Evolutionary conservation across 2,797 vertebrate species (phyloP).

Genomic region (Macroramphosus scolopax): DNA sequence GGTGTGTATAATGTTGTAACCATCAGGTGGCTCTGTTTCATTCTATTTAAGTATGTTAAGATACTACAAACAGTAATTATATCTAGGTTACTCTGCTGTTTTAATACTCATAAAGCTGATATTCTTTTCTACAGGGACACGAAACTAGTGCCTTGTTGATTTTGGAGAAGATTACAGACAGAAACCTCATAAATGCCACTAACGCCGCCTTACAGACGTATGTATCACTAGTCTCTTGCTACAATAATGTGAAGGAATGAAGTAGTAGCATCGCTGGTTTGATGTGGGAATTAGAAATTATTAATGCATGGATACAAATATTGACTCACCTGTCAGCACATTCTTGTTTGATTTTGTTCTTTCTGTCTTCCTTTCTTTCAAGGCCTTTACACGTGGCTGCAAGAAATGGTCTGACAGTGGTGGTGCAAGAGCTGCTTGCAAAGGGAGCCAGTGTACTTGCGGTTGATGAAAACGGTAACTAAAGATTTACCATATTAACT

Average conservation of each 20-base stretch:
- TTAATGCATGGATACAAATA: too few relatives aligned
- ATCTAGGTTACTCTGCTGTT: not conserved
- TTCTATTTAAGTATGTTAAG: not conserved
- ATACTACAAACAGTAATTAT: too few relatives aligned
- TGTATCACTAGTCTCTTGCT: constrained; percentile 51
- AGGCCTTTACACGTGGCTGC: constrained; percentile 98
- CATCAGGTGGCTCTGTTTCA: constrained; percentile 36
- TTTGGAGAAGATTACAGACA: constrained; percentile 96
- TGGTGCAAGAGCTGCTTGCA: constrained; percentile 94
- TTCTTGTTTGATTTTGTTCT: not conserved
- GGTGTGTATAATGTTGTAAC: constrained; percentile 72
- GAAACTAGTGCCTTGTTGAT: constrained; percentile 99
- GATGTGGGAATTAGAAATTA: too few relatives aligned
- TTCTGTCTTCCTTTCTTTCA: constrained; percentile 12
- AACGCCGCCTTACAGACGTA: constrained; percentile 99
- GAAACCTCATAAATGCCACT: constrained; percentile 98
- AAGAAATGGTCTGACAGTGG: constrained; percentile 94
- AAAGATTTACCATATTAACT: not conserved
- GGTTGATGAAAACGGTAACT: constrained; percentile 95
- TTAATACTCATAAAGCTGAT: not conserved
- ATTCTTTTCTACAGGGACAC: constrained; percentile 84
- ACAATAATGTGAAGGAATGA: not conserved
- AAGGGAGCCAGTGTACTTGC: constrained; percentile 97
- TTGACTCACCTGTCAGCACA: too few relatives aligned
- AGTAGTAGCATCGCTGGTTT: too few relatives aligned